A percentile compares a stretch with the other conserved stretches of the same genome.
phyloP scores from a whole-genome alignment of 2,888 invertebrate genomes.

The Dryococelus australis region DNA sequence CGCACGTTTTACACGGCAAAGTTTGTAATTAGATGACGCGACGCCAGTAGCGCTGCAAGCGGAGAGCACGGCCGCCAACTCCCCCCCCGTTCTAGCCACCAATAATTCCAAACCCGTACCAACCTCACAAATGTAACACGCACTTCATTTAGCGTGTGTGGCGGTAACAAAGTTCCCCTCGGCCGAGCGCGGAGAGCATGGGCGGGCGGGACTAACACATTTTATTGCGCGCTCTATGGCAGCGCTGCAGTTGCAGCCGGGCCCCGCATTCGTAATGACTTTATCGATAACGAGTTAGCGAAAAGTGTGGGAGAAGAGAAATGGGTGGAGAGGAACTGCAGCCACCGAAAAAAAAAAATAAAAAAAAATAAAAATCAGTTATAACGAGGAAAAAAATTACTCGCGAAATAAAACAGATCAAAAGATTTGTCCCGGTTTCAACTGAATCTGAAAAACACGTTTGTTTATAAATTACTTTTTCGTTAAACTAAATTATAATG shows the following conservation, averaged over 20 bases:
- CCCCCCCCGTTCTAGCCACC: too few species aligned
- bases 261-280: background rate
- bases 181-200: too few species aligned
- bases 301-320: background rate
- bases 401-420: background rate
- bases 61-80: background rate
- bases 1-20: conserved; percentile 39
- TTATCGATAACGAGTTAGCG: background rate
- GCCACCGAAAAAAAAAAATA: background rate
- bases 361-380: background rate
- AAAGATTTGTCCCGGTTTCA: background rate
- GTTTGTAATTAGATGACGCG: conserved; percentile 40
- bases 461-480: background rate
- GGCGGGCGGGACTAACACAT: background rate
- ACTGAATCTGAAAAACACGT: background rate
- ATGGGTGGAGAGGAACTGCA: background rate
- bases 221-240: background rate
- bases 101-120: background rate
- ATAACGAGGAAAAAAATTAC: conserved; percentile 3
- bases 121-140: background rate
- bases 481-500: background rate
- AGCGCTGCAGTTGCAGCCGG: background rate
- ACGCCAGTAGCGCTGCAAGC: background rate
- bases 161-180: background rate
- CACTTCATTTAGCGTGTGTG: background rate